Base-by-base conservation (phyloP, 1,140 invertebrate species). In the Drosophila bocqueti region DNA sequence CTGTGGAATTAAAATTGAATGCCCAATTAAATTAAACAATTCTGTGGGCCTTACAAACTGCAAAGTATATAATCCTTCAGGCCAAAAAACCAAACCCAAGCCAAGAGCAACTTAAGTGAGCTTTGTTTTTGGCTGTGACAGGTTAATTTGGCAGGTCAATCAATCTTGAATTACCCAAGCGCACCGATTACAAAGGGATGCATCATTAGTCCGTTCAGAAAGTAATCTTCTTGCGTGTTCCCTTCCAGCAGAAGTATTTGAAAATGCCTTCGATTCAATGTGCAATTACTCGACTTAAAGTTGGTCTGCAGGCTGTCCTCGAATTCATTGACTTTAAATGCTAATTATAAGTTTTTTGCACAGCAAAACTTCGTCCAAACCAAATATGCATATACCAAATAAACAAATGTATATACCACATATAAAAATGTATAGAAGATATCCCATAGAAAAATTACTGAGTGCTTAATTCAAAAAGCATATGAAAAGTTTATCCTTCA, bases 401-500 rank as follows among this genome's bases (percentile, higher is more conserved):
- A 86, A 79, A 87, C 79, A 86, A 59, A 65, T 52, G 42, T 38
- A 50, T 36, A 42, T n/a, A 31, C 8, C 21, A 4, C 8, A 36
- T 18, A 34, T 52, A 29, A 0, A 29, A 7, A 47, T 16, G 8
- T 29, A 66, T 58, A 16, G 64, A 18, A 43, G 50, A 63, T 61
- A 46, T 42, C 52, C 16, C 45, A 64, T 74, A 26, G 54, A 63
- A 71, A 83, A 73, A 66, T 65, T 64, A 68, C 67, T 18, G 67
- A 87, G 77, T 87, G 66, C 87, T 87, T 87, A 89, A 87, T 87
- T 89, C 77, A 74, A 84, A 78, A 78, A 84, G 68, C 84, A 89
- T 89, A 84, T 84, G 85, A 84, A 89, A 89, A 89, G 81, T 89
- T 89, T 79, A 84, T 90, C 84, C 84, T 89, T 72, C 34, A 42